Percentiles rank a stretch among this genome's conserved stretches.
Evolutionary conservation across 2,888 invertebrate genomes (phyloP).

Genomic region (Argyra leucocephala): DNA sequence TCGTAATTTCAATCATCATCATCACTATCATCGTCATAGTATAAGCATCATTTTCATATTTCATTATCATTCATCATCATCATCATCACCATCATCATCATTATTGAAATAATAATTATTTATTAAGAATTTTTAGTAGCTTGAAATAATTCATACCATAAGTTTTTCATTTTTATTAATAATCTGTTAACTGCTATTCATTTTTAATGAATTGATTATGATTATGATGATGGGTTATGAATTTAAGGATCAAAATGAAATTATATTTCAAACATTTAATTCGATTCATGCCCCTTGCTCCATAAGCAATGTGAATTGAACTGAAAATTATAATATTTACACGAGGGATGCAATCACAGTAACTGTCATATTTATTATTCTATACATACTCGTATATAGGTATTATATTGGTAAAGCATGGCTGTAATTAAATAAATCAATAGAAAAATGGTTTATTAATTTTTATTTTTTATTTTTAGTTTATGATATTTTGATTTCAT

Average conservation of each 20-base stretch:
- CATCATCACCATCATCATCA: background rate
- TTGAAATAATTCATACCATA: background rate
- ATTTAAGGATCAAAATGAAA: background rate
- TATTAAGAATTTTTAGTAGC: background rate
- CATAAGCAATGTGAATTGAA: background rate
- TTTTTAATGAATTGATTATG: background rate
- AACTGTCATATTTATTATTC: too few relatives aligned
- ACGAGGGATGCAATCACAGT: conserved; percentile 2
- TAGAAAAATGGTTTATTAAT: conserved; percentile 1
- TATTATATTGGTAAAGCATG: too few relatives aligned
- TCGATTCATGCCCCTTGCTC: too few relatives aligned
- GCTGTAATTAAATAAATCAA: background rate
- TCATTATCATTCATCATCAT: background rate
- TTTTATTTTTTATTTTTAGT: background rate
- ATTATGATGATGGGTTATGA: background rate
- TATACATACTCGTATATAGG: too few relatives aligned
- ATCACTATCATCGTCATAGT: background rate
- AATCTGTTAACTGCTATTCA: background rate
- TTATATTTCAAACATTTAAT: background rate
- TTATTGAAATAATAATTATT: too few relatives aligned
- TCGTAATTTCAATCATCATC: background rate
- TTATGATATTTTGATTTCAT: background rate
- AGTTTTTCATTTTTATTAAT: background rate
- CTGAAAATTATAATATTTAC: background rate
- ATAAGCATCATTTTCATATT: too few relatives aligned